Conservation (phyloP, 2,113 vertebrate species). For the Alouatta palliata region DNA sequence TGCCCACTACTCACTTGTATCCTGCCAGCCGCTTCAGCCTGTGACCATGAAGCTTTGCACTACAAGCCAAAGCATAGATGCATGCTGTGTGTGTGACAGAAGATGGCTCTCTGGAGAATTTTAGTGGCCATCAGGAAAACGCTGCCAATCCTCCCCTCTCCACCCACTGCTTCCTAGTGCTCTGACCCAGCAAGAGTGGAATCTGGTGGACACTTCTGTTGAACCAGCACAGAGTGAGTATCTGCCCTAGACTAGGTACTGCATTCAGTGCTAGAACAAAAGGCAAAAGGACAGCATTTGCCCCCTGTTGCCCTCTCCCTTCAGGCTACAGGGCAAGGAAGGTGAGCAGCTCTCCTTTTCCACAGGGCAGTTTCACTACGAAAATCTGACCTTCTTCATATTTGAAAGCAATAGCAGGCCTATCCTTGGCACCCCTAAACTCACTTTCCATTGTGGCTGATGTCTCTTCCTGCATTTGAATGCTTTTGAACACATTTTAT, state of each 20-base stretch:
- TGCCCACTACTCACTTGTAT: neutral
- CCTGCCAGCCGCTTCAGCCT: neutral
- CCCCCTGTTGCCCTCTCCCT: too few species aligned
- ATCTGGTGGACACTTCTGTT: neutral
- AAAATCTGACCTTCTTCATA: neutral
- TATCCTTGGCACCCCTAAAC: neutral
- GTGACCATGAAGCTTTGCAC: accelerated
- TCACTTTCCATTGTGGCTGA: neutral
- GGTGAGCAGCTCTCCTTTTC: neutral
- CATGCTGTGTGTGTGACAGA: accelerated
- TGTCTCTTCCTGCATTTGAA: neutral
- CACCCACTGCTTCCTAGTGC: neutral
- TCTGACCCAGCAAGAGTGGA: neutral
- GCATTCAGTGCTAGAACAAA: neutral
- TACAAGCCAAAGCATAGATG: accelerated
- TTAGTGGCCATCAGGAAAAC: neutral
- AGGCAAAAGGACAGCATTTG: too few species aligned
- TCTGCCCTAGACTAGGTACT: neutral
- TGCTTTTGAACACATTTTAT: neutral
- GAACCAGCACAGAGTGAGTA: neutral
- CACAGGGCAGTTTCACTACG: neutral
- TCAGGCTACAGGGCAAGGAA: neutral
- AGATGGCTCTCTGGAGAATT: neutral
- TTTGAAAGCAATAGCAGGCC: neutral
- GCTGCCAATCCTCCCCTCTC: too few species aligned